phyloP scores from a whole-genome alignment of 2,797 vertebrate genomes.

The Peromyscus attwateri region DNA sequence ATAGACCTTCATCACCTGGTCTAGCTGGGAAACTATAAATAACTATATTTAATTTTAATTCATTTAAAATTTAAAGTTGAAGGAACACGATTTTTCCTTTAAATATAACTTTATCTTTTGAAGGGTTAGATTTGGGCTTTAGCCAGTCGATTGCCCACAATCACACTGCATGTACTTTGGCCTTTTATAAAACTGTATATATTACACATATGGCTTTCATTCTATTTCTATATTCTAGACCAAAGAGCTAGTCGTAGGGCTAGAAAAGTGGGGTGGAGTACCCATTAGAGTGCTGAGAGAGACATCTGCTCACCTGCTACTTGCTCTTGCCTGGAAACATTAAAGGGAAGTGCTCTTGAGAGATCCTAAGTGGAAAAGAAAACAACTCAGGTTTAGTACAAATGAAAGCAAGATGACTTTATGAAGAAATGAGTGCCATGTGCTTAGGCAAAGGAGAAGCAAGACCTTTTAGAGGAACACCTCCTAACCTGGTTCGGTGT shows the following conservation, averaged over 20 bases:
- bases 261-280: neutral
- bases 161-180: neutral
- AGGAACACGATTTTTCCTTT: neutral
- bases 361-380: neutral
- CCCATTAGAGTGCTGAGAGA: neutral
- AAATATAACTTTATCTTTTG: constrained; percentile 7
- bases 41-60: constrained; percentile 1
- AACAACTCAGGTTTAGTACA: constrained; percentile 41
- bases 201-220: neutral
- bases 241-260: neutral
- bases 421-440: neutral
- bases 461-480: neutral
- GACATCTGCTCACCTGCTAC: neutral
- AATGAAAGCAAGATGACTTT: constrained; percentile 19
- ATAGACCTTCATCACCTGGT: neutral
- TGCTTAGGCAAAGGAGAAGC: neutral
- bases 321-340: constrained; percentile 36
- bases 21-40: neutral
- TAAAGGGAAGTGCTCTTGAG: constrained; percentile 49
- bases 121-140: neutral
- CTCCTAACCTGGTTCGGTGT: neutral
- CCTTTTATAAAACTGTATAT: constrained; percentile 10
- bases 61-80: constrained; percentile 34
- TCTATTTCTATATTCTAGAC: constrained; percentile 5
- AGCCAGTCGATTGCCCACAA: neutral